These are phyloP conservation scores for Ondatra zibethicus DNA, from an alignment of 2,113 vertebrate species.

Conservation along the genomic window DNA sequence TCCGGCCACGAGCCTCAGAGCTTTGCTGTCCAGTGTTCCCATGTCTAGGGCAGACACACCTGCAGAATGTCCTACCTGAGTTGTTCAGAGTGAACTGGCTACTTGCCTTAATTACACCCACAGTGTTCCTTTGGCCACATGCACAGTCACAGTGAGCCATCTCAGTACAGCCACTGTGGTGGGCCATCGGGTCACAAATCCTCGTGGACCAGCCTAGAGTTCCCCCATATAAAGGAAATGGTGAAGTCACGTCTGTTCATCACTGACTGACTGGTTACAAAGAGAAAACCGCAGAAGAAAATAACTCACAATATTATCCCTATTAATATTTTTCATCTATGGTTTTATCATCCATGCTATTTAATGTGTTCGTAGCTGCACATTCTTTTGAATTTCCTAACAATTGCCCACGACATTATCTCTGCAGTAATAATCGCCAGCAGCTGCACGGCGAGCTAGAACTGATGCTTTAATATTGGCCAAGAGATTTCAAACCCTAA, in stretches of 20 bases:
- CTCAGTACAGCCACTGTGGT: background rate
- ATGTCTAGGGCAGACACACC: background rate
- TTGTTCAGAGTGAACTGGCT: background rate
- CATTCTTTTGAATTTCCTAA: conserved; percentile 15
- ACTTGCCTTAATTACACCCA: background rate
- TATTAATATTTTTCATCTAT: background rate
- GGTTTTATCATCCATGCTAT: background rate
- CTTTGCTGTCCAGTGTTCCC: background rate
- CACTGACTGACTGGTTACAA: background rate
- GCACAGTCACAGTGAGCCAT: accelerated
- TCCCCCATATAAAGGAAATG: background rate
- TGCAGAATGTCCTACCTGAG: too few relatives aligned
- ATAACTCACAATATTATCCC: background rate
- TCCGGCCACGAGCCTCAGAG: background rate
- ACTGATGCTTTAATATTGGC: background rate
- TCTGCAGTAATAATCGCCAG: background rate
- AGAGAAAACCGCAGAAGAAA: background rate
- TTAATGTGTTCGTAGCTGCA: background rate
- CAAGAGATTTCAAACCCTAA: background rate
- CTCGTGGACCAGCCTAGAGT: background rate
- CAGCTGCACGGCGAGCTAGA: background rate
- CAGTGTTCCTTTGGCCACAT: background rate
- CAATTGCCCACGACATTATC: background rate
- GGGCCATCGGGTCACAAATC: background rate
- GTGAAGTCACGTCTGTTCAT: background rate